phyloP scores from a whole-genome alignment of 2,113 vertebrate genomes.

The Micronycteris hirsuta region DNA sequence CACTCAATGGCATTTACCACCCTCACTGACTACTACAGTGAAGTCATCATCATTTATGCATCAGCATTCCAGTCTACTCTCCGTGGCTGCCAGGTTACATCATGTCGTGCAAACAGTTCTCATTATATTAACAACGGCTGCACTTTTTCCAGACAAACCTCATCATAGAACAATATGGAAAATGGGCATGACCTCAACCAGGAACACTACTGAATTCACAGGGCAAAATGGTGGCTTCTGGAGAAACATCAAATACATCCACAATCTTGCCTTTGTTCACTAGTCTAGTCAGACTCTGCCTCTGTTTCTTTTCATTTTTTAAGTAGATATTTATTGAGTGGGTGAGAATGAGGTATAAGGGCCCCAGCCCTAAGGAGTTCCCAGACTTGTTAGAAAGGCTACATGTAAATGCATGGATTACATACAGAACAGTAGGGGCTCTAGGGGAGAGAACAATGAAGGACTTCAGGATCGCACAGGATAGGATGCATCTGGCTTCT shows the following conservation, averaged over 20 bases:
- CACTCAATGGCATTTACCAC: no score
- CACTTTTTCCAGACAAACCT: no score
- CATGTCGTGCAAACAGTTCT: no score
- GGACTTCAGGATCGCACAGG: background rate
- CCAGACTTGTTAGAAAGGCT: background rate
- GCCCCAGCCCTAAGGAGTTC: background rate
- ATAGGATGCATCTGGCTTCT: background rate
- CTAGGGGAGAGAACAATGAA: background rate
- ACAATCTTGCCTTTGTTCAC: background rate
- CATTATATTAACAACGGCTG: no score
- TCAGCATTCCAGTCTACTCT: no score
- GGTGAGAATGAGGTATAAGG: background rate
- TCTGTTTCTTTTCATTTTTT: background rate
- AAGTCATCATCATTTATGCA: no score
- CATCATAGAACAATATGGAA: background rate
- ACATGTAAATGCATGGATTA: background rate
- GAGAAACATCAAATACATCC: background rate
- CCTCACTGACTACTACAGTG: no score
- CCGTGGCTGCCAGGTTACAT: no score
- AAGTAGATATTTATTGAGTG: background rate
- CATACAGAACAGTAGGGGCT: background rate
- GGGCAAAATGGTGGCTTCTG: background rate
- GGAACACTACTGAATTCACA: background rate
- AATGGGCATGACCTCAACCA: background rate
- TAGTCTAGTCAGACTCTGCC: background rate